A percentile compares a stretch with the other conserved stretches of the same genome.
phyloP scores from a whole-genome alignment of 30 jellyfish, hydroid and myxozoan species.

The Aurelia aurita complex sp. Pacific region DNA sequence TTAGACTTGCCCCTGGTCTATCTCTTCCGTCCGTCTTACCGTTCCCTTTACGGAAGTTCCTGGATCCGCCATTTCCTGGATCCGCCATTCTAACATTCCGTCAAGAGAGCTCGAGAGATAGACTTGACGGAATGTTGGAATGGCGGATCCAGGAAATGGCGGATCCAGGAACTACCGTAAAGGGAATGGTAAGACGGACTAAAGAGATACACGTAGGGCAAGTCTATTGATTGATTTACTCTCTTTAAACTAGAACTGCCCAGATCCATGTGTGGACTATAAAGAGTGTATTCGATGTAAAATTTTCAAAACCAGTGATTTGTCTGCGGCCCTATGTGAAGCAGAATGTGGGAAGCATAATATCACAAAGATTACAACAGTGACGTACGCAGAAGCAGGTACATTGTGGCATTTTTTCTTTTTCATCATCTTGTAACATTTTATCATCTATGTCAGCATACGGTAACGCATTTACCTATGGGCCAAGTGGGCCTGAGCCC shows the following conservation, averaged over 20 bases:
- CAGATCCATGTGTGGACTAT: constrained; percentile 97
- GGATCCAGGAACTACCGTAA: too few relatives aligned
- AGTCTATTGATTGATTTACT: not conserved
- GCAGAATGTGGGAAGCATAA: constrained; percentile 73
- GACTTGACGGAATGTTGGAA: too few relatives aligned
- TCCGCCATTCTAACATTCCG: too few relatives aligned
- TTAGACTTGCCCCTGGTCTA: not conserved
- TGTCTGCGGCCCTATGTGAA: constrained; percentile 68
- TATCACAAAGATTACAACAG: constrained; percentile 61
- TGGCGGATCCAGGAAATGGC: too few relatives aligned
- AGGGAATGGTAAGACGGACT: not conserved
- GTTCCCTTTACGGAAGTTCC: too few relatives aligned
- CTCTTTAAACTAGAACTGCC: constrained; percentile 70
- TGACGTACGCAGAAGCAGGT: constrained; percentile 90
- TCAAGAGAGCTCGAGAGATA: too few relatives aligned
- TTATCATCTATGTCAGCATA: not conserved
- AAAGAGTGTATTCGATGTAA: constrained; percentile 93
- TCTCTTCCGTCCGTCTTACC: too few relatives aligned
- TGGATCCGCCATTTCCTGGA: too few relatives aligned
- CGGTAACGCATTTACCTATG: too few relatives aligned
- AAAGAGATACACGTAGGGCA: not conserved
- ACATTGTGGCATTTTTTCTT: too few relatives aligned
- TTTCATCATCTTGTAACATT: not conserved
- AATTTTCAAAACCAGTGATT: constrained; percentile 89
- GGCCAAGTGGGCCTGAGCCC: too few relatives aligned